phyloP scores from a whole-genome alignment of 1,140 invertebrate species.

The Aphelinus atriplicis region DNA sequence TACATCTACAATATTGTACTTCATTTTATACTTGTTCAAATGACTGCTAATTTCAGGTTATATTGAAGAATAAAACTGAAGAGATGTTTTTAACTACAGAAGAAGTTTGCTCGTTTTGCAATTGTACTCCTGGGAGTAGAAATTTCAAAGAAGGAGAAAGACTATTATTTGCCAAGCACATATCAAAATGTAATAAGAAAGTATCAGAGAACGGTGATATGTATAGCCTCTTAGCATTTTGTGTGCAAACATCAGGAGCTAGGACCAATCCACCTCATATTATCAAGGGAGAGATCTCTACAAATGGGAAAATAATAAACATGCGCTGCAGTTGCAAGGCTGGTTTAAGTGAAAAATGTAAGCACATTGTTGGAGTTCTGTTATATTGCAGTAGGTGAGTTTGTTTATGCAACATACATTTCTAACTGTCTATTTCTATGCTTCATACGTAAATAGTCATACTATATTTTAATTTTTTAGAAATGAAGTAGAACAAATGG shows the following conservation, averaged over 20 bases:
- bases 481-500: slow-evolving; percentile 17
- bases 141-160: too few species aligned
- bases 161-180: too few species aligned
- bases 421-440: not conserved
- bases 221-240: not conserved
- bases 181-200: not conserved
- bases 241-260: slow-evolving; percentile 16
- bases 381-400: slow-evolving; percentile 15
- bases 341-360: slow-evolving; percentile 28
- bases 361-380: slow-evolving; percentile 20
- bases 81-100: too few species aligned
- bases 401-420: not conserved
- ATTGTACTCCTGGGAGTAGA: too few species aligned
- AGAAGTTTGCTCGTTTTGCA: too few species aligned
- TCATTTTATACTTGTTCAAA: too few species aligned
- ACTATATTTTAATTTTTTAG: not conserved
- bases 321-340: slow-evolving; percentile 28
- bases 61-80: too few species aligned
- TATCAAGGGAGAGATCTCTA: slow-evolving; percentile 20
- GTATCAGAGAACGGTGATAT: not conserved
- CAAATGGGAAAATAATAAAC: not conserved
- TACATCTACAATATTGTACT: too few species aligned
- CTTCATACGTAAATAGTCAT: not conserved
- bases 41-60: too few species aligned
- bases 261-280: slow-evolving; percentile 19